phyloP scores from a whole-genome alignment of 1,140 invertebrate species.

The Ruditapes philippinarum region DNA sequence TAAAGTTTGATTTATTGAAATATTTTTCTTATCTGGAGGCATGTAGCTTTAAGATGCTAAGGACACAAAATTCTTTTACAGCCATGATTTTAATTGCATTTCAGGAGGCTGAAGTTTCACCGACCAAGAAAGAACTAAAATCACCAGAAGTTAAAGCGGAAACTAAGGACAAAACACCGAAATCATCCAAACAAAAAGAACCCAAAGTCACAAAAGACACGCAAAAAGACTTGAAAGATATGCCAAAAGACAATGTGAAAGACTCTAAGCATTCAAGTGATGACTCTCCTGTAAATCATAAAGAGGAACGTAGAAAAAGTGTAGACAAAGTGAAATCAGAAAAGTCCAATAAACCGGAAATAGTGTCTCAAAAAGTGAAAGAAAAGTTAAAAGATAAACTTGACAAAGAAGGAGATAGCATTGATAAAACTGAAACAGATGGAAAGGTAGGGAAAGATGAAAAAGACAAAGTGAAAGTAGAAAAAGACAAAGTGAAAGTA shows the following conservation, averaged over 20 bases:
- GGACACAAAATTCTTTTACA: too few species aligned
- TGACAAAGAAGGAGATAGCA: conserved; percentile 2
- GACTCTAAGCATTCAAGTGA: neutral
- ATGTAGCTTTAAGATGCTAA: too few species aligned
- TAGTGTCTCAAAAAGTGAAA: conserved; percentile 8
- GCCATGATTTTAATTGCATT: too few species aligned
- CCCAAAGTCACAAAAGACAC: conserved; percentile 16
- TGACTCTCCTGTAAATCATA: conserved; percentile 18
- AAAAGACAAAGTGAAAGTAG: conserved; percentile 43
- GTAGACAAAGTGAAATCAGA: conserved; percentile 23
- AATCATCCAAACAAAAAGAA: conserved; percentile 33
- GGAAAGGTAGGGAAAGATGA: too few species aligned
- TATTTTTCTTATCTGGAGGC: too few species aligned
- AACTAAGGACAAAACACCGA: conserved; percentile 8
- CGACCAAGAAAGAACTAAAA: conserved; percentile 36
- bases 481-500: conserved; percentile 64
- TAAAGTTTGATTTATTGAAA: too few species aligned
- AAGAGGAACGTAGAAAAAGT: conserved; percentile 55
- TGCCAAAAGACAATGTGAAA: neutral
- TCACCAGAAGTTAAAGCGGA: conserved; percentile 24
- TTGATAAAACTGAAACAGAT: neutral
- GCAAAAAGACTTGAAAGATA: conserved; percentile 26
- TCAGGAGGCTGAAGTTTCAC: conserved; percentile 49
- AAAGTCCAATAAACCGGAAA: conserved; percentile 5
- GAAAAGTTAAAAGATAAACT: conserved; percentile 25